Conservation (phyloP, 2,888 invertebrate species). For the Busseola fusca region DNA sequence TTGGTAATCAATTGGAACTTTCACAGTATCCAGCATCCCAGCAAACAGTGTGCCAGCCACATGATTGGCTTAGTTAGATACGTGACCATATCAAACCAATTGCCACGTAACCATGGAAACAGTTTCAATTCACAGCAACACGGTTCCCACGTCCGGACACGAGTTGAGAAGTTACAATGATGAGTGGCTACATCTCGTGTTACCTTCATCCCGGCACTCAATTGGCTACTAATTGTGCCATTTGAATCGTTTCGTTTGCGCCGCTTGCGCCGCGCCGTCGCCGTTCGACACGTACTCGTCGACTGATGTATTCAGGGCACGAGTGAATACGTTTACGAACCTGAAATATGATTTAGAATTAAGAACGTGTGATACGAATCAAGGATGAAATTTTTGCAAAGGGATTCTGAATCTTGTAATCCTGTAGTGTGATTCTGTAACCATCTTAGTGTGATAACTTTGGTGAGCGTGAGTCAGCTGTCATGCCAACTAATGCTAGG, state of each 20-base stretch:
- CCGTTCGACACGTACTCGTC: neutral
- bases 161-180: slow-evolving; percentile 21
- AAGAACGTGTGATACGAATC: slow-evolving; percentile 16
- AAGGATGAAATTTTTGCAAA: neutral
- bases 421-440: neutral
- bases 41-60: slow-evolving; percentile 1
- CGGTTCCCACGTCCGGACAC: slow-evolving; percentile 13
- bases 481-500: too few relatives aligned
- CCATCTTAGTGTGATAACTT: too few relatives aligned
- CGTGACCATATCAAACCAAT: slow-evolving; percentile 38
- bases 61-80: slow-evolving; percentile 10
- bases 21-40: neutral
- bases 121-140: neutral
- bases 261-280: too few relatives aligned
- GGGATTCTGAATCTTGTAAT: neutral
- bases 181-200: slow-evolving; percentile 12
- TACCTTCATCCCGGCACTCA: slow-evolving; percentile 36
- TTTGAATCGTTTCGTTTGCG: neutral
- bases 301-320: slow-evolving; percentile 24
- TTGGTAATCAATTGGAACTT: neutral
- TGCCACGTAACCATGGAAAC: slow-evolving; percentile 21
- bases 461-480: too few relatives aligned
- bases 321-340: slow-evolving; percentile 18
- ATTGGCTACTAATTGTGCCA: slow-evolving; percentile 43
- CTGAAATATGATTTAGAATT: slow-evolving; percentile 22